phyloP scores from a whole-genome alignment of 2,888 invertebrate genomes.

The Melikaiella ostensackeni region DNA sequence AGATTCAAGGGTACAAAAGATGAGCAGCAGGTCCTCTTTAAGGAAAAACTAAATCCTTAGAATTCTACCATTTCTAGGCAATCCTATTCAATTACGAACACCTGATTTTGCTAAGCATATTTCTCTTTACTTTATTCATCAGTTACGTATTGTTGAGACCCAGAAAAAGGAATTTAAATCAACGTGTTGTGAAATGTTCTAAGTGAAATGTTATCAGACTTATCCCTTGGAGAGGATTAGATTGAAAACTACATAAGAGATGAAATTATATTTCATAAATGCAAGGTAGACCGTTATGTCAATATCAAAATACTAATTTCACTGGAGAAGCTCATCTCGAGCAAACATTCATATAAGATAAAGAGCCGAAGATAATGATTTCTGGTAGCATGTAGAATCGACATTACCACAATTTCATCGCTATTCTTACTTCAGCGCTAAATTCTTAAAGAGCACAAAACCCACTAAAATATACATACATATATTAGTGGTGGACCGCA shows the following conservation, averaged over 20 bases:
- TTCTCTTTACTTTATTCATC: not conserved
- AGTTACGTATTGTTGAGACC: not conserved
- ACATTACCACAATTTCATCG: constrained; percentile 1
- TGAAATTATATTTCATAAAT: constrained; percentile 15
- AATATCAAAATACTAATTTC: constrained; percentile 31
- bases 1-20: constrained; percentile 11
- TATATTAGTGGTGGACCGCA: constrained; percentile 25
- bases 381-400: constrained; percentile 18
- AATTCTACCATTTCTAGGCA: no score
- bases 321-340: not conserved
- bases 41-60: constrained; percentile 8
- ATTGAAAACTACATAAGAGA: constrained; percentile 2
- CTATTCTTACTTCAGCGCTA: constrained; percentile 8
- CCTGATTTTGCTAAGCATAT: not conserved
- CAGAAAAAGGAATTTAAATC: not conserved
- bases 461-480: constrained; percentile 21
- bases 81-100: no score
- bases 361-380: constrained; percentile 32
- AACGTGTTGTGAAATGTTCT: not conserved
- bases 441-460: constrained; percentile 16
- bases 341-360: constrained; percentile 23
- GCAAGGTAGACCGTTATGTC: constrained; percentile 16
- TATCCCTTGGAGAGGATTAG: not conserved
- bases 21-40: not conserved
- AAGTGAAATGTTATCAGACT: not conserved